Percentiles rank a stretch among this genome's conserved stretches.
These are phyloP conservation scores for Paguma larvata DNA, from an alignment of 2,797 vertebrate species.

Conservation along the genomic window DNA sequence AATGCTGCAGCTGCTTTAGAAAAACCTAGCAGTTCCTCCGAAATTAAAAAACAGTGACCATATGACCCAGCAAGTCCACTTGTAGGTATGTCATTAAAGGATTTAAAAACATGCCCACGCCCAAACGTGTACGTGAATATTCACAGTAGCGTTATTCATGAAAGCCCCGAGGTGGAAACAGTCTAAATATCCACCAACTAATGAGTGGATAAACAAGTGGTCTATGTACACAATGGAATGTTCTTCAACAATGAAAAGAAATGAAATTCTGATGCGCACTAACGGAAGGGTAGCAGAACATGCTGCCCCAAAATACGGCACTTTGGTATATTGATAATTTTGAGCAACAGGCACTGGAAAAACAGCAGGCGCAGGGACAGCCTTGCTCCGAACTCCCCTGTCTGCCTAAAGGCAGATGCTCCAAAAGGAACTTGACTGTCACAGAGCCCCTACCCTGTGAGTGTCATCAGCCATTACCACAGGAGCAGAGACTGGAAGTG, in stretches of 20 bases:
- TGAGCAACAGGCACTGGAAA: neutral
- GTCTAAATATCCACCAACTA: neutral
- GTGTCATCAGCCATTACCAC: neutral
- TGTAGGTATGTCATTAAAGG: neutral
- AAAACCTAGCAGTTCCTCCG: neutral
- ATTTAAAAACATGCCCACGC: neutral
- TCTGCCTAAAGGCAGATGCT: neutral
- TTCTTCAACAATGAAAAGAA: constrained; percentile 2
- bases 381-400: neutral
- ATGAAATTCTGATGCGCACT: neutral
- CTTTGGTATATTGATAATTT: neutral
- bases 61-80: neutral
- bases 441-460: neutral
- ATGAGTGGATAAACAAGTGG: neutral
- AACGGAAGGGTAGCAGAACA: neutral
- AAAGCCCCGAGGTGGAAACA: neutral
- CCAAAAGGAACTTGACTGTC: neutral
- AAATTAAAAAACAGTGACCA: neutral
- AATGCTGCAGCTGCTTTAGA: neutral
- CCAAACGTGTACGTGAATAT: neutral
- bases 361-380: neutral
- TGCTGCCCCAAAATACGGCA: neutral
- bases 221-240: neutral
- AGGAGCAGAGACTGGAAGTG: neutral
- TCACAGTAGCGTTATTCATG: neutral